Evolutionary conservation across 2,797 vertebrate species (phyloP), one percentile per base, ranked within the genome.

Genomic region (Cynodonichthys magdalenae): DNA sequence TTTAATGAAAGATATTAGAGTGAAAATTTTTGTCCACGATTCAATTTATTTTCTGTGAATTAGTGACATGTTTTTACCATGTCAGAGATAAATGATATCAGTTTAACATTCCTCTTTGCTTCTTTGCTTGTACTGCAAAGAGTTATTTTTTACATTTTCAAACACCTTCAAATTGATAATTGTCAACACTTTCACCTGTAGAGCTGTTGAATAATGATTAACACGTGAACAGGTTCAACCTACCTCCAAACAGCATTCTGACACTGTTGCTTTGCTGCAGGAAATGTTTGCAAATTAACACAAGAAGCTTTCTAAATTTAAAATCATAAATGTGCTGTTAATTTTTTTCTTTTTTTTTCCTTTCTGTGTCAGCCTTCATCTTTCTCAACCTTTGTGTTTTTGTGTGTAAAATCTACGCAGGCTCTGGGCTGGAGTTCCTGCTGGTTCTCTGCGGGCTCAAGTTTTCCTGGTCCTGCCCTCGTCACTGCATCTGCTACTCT

Each of bases 401-500:
- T 59, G 15, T 71, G 42, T 72, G 61, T 79, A 20, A 58, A 6
- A 5, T 69, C 41, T 2, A 63, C 85, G 51, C 91, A 98, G 98
- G 96, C 86, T 94, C 94, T 84, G 94, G 94, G 82, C 94, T 96
- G 84, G 95, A 96, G 91, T 92, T 98, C 91, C 92, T 98, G 89
- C 92, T 97, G 94, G 92, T 98, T 81, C 93, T 99, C 91, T 95
- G 96, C 74, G 95, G 94, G 78, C 88, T 97, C 39, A 94, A 95
- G 77, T 54, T 94, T 28, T 90, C 94, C 58, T 91, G 94, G 78
- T 89, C 95, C 84, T 99, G 98, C 85, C 98, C 98, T 15, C 93
- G 87, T 44, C 95, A 98, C 92, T 99, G 97, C 27, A 96, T 98
- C 86, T 99, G 98, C 92, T 99, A 99, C 90, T 95, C 95, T 0